Percentiles rank a stretch among this genome's conserved stretches.
Evolutionary conservation across 2,797 vertebrate species (phyloP).

Genomic region (Spea hammondii): DNA sequence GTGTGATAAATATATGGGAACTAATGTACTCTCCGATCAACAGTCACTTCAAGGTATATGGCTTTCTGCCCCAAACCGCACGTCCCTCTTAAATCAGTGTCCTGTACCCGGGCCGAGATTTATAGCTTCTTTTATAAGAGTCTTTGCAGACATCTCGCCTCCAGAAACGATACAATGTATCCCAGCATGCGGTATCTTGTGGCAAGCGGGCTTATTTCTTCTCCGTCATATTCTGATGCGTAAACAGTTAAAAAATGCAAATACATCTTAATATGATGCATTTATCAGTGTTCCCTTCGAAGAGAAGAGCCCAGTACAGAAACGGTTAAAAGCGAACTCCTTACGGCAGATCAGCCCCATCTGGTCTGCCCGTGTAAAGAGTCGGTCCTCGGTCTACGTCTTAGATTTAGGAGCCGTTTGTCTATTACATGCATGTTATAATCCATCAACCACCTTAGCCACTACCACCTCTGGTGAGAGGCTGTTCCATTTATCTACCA

Average conservation of each 20-base stretch:
- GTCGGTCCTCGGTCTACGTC: no score
- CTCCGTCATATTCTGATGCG: neutral
- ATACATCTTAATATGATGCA: no score
- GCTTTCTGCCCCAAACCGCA: conserved; percentile 11
- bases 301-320: no score
- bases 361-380: no score
- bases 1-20: conserved; percentile 38
- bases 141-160: neutral
- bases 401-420: no score
- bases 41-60: conserved; percentile 28
- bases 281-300: no score
- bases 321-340: no score
- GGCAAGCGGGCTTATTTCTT: neutral
- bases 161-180: neutral
- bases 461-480: no score
- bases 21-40: conserved; percentile 18
- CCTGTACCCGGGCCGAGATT: neutral
- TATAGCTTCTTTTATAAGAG: neutral
- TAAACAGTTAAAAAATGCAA: neutral
- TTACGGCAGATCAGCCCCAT: no score
- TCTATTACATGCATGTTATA: no score
- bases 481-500: no score
- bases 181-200: neutral
- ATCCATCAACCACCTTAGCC: no score
- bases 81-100: neutral